Base-by-base conservation (phyloP, 2,113 vertebrate genomes). In the Podiceps cristatus region DNA sequence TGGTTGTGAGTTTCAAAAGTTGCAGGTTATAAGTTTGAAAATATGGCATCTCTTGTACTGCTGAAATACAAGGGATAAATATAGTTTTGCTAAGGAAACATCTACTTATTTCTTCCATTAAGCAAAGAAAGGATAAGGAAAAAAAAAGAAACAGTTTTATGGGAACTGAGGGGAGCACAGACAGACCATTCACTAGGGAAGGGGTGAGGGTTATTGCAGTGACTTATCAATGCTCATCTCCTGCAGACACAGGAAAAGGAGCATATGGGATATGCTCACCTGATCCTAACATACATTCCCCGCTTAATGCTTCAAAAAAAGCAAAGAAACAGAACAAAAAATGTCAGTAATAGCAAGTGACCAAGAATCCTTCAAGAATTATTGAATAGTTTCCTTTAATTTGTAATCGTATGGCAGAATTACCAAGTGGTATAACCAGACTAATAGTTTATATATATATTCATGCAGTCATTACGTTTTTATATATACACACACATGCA, bases 211-310 rank as follows among this genome's bases (percentile, higher is more conserved):
- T 60, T 72, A 59, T 23, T 81, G 80, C 33, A 64, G 73, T 53
- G 73, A 75, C 9, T 91, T 66, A 40, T 47, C 69, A 87, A 86
- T 95, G 93, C 73, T 68, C 90, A 56, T 92, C 69, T 92, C 96
- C 95, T 92, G 88, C 60, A 76, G 64, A 14, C 63, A 76, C 60
- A 94, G 92, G 71, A 84, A 58, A 86, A 95, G 31, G 68, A 91
- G 72, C 90, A 86, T 95, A 13, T 53, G 81, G 52, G 64, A 67
- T 81, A 42, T 37, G 90, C 97, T 98, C 95, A 97, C 97, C 97
- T 96, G 90, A 97, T 97, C 93, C 86, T 97, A 90, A 96, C 94
- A 86, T 10, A 97, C 69, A 83, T 42, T 85, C 47, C 47, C 50
- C 28, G 35, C 74, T 97, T 96, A 87, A 93, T 5, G 10, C 96